A percentile compares a stretch with the other conserved stretches of the same genome.
Evolutionary conservation across 2,888 invertebrate species (phyloP).

Genomic region (Eurois occulta): DNA sequence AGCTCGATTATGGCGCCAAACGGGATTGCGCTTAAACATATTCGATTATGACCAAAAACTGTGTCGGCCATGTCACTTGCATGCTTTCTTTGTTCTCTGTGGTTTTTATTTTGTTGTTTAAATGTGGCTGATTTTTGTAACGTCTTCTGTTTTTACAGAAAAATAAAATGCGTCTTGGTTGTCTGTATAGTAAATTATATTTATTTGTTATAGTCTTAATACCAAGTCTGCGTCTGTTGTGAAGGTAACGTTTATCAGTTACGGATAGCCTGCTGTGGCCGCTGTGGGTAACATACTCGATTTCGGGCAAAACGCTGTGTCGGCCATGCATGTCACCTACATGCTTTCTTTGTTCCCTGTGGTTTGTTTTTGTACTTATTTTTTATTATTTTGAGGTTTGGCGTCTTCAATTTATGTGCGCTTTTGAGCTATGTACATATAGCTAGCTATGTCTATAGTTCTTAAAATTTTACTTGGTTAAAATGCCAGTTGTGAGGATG

Average conservation of each 20-base stretch:
- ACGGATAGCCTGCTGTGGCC: too few relatives aligned
- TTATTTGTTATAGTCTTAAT: too few relatives aligned
- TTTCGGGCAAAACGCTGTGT: conserved; percentile 76
- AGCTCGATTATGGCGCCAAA: conserved; percentile 74
- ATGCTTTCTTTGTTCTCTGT: conserved; percentile 56
- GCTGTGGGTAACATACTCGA: conserved; percentile 65
- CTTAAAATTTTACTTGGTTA: too few relatives aligned
- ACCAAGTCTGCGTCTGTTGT: too few relatives aligned
- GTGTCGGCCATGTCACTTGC: conserved; percentile 65
- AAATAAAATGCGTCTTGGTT: background rate
- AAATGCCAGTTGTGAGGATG: too few relatives aligned
- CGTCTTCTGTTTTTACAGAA: background rate
- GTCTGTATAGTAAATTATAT: background rate
- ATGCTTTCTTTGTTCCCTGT: conserved; percentile 55
- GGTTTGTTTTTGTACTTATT: conserved; percentile 1
- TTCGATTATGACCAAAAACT: conserved; percentile 76
- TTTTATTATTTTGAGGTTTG: conserved; percentile 14
- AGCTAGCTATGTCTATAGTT: too few relatives aligned
- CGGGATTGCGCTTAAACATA: conserved; percentile 71
- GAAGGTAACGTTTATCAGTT: background rate
- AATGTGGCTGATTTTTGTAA: conserved; percentile 26
- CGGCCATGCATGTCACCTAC: conserved; percentile 55
- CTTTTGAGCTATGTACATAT: too few relatives aligned
- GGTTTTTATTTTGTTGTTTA: conserved; percentile 26
- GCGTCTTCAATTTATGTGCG: background rate